Evolutionary conservation across 1,140 invertebrate species (phyloP).

Genomic region (Tetragnatha versicolor): DNA sequence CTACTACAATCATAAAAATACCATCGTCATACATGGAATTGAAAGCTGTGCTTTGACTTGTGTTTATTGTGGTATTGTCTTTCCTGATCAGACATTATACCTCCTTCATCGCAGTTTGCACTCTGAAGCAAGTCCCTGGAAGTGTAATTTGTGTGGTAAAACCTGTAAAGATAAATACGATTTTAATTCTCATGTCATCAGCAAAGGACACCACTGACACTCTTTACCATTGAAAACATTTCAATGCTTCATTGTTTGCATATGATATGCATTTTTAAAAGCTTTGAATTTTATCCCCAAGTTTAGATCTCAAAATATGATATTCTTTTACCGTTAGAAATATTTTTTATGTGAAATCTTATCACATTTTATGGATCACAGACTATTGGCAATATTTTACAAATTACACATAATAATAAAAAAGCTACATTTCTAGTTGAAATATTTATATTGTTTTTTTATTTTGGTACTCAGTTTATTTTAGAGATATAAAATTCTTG

Average conservation of each 20-base stretch:
- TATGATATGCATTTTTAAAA: background rate
- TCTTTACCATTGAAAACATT: background rate
- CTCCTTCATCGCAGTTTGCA: slow-evolving; percentile 97
- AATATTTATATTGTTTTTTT: too few species aligned
- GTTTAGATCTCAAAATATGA: too few species aligned
- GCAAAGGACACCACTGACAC: slow-evolving; percentile 86
- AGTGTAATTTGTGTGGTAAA: slow-evolving; percentile 96
- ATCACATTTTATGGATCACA: too few species aligned
- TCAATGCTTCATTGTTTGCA: background rate
- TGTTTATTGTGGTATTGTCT: slow-evolving; percentile 90
- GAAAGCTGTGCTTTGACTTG: slow-evolving; percentile 70
- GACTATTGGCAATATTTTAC: too few species aligned
- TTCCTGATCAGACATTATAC: slow-evolving; percentile 93
- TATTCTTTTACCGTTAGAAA: too few species aligned
- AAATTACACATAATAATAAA: too few species aligned
- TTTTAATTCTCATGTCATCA: slow-evolving; percentile 94
- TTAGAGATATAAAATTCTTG: too few species aligned
- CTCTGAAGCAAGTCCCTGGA: slow-evolving; percentile 95
- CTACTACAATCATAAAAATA: slow-evolving; percentile 21
- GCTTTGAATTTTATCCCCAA: too few species aligned
- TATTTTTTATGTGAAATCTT: too few species aligned
- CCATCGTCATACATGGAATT: slow-evolving; percentile 15
- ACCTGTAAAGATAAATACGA: slow-evolving; percentile 92
- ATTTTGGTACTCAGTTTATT: too few species aligned
- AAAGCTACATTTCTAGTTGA: too few species aligned